phyloP scores from a whole-genome alignment of 2,797 vertebrate species.

The Phalloptychus januarius region DNA sequence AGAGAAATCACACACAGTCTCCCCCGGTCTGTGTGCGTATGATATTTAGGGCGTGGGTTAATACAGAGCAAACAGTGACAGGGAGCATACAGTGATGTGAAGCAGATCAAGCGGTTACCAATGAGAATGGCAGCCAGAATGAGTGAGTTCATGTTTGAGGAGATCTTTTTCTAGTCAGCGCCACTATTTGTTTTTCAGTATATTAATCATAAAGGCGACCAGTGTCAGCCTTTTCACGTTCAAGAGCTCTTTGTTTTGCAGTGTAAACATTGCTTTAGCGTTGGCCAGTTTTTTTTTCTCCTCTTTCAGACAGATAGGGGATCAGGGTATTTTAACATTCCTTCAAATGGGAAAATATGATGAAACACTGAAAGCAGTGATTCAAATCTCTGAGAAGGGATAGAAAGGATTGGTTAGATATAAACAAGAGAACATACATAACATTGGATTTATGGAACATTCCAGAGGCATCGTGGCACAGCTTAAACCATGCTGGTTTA shows the following conservation, averaged over 20 bases:
- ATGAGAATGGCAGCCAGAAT: constrained; percentile 54
- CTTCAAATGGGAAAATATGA: constrained; percentile 16
- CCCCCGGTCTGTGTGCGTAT: constrained; percentile 17
- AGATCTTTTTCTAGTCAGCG: constrained; percentile 58
- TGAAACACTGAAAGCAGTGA: constrained; percentile 11
- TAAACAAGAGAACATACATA: constrained; percentile 7
- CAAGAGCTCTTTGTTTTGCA: constrained; percentile 73
- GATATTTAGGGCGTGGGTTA: constrained; percentile 20
- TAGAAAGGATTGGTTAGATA: constrained; percentile 1
- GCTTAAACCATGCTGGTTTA: constrained; percentile 8
- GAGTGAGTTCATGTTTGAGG: constrained; percentile 60
- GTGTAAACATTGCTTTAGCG: constrained; percentile 76
- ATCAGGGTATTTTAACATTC: constrained; percentile 72
- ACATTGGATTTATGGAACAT: constrained; percentile 22
- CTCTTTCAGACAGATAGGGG: constrained; percentile 58
- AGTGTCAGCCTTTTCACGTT: constrained; percentile 68
- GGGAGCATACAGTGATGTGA: constrained; percentile 1
- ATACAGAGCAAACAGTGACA: constrained; percentile 32
- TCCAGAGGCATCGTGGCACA: constrained; percentile 6
- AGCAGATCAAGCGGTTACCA: constrained; percentile 13
- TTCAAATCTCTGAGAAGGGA: constrained; percentile 21
- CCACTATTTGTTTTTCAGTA: constrained; percentile 70
- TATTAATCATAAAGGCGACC: constrained; percentile 75
- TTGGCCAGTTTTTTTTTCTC: constrained; percentile 32
- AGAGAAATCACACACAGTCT: constrained; percentile 29